These are phyloP conservation scores for Griposia aprilina DNA, from an alignment of 2,888 invertebrate species.

Conservation along the genomic window DNA sequence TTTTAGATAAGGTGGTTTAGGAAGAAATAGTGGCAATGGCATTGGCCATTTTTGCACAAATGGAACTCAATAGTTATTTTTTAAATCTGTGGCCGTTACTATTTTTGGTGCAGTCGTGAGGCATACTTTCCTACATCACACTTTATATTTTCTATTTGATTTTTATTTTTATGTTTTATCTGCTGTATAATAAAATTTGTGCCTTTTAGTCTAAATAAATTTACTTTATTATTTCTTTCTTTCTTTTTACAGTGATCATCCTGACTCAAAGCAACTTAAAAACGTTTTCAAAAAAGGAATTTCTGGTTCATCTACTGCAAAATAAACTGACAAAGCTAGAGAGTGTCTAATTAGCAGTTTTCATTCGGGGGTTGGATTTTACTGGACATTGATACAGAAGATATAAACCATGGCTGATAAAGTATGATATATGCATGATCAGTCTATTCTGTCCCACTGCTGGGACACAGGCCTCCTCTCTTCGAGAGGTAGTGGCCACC, in stretches of 20 bases:
- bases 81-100: background rate
- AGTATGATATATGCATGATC: background rate
- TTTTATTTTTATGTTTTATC: background rate
- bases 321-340: background rate
- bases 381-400: background rate
- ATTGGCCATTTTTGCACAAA: background rate
- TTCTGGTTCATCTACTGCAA: background rate
- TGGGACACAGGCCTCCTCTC: no score
- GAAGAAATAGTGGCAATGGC: no score
- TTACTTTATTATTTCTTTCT: background rate
- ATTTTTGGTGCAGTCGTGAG: background rate
- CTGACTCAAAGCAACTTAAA: background rate
- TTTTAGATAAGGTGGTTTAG: conserved; percentile 19
- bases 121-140: background rate
- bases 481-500: no score
- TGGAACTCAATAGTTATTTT: background rate
- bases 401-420: background rate
- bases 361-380: background rate
- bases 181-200: background rate
- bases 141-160: background rate
- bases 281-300: background rate
- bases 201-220: background rate
- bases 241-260: no score
- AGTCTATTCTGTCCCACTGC: no score
- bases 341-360: background rate